These are phyloP conservation scores for Menura novaehollandiae DNA, from an alignment of 2,113 vertebrate species.

Conservation along the genomic window DNA sequence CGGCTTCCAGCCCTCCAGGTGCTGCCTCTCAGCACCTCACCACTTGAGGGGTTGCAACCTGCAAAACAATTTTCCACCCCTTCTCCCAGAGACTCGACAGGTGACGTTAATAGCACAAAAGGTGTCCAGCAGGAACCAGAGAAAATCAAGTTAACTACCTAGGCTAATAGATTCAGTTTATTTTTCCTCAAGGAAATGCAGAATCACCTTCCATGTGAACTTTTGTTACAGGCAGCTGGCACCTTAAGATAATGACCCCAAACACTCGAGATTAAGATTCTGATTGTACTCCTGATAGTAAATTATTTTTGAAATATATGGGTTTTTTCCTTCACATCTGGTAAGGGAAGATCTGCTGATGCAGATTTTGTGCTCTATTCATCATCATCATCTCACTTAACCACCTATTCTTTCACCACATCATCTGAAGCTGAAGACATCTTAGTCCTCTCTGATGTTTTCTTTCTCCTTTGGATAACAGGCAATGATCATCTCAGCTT, in stretches of 20 bases:
- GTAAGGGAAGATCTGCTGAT: background rate
- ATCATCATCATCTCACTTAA: background rate
- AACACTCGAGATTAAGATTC: background rate
- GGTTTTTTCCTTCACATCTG: background rate
- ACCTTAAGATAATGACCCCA: background rate
- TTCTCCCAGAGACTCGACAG: background rate
- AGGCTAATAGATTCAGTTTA: background rate
- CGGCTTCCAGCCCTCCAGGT: background rate
- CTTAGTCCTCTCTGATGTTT: background rate
- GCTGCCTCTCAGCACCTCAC: background rate
- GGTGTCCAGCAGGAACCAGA: background rate
- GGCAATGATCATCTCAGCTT: background rate
- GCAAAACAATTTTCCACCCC: background rate
- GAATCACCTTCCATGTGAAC: background rate
- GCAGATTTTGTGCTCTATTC: background rate
- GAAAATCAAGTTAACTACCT: background rate
- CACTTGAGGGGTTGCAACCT: fast-evolving
- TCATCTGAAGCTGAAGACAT: background rate
- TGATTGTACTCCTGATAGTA: background rate
- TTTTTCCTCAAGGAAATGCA: background rate
- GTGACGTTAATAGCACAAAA: background rate
- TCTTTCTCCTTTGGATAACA: background rate
- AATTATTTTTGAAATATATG: background rate
- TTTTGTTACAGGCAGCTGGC: background rate
- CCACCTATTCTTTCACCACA: background rate